phyloP scores from a whole-genome alignment of 2,113 vertebrate genomes.

The Geococcyx californianus region DNA sequence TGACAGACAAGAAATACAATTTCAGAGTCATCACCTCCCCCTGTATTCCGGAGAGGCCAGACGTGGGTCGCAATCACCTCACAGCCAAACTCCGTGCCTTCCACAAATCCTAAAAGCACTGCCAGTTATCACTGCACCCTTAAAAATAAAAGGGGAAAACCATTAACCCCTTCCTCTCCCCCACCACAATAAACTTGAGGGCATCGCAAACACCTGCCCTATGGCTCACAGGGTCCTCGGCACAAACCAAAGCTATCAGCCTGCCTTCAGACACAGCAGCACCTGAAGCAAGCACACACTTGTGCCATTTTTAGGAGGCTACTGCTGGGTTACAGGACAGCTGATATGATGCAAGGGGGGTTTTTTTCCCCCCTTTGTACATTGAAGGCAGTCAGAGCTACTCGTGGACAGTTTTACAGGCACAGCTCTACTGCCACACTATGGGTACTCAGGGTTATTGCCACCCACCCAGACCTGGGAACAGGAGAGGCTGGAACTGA shows the following conservation, averaged over 20 bases:
- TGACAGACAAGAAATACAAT: background rate
- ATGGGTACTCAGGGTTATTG: conserved; percentile 69
- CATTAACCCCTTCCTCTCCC: accelerated
- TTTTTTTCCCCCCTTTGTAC: background rate
- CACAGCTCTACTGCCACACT: conserved; percentile 77
- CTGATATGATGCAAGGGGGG: accelerated
- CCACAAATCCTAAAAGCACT: accelerated
- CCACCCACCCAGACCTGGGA: background rate
- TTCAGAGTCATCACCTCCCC: background rate
- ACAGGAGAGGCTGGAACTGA: background rate
- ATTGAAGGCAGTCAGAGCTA: background rate
- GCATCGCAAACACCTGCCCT: background rate
- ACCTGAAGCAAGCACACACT: too few species aligned
- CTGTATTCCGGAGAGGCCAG: accelerated
- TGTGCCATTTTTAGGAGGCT: accelerated
- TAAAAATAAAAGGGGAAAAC: background rate
- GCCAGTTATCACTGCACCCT: background rate
- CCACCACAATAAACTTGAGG: background rate
- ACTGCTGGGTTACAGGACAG: background rate
- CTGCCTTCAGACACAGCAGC: background rate
- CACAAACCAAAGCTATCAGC: accelerated
- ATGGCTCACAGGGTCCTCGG: accelerated
- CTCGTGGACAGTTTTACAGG: background rate
- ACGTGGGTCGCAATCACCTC: accelerated
- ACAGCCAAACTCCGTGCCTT: background rate